Percentiles rank a stretch among this genome's conserved stretches.
Conservation (phyloP, 2,797 vertebrate genomes). For the Pseudotriccus pelzelni region DNA sequence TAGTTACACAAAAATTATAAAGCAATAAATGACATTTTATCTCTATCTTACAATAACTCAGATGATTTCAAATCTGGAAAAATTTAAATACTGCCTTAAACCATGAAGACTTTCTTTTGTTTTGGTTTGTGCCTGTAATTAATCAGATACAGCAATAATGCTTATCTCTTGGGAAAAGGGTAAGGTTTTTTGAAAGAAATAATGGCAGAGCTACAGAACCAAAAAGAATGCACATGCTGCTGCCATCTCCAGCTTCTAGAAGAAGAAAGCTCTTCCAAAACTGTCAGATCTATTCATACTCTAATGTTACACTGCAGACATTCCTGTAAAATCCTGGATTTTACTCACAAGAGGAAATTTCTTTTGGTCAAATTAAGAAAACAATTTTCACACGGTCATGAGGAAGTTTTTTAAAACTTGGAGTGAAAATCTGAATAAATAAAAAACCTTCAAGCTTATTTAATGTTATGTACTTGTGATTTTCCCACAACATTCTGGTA, state of each 20-base stretch:
- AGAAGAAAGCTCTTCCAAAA: neutral
- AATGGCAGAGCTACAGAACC: neutral
- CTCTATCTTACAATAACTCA: neutral
- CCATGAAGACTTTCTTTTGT: neutral
- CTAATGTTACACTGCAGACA: neutral
- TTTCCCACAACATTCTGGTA: slow-evolving; percentile 62
- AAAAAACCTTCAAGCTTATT: neutral
- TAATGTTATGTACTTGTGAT: slow-evolving; percentile 36
- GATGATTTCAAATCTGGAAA: neutral
- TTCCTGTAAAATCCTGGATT: neutral
- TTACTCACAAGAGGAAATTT: neutral
- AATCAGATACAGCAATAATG: neutral
- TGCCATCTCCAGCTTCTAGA: neutral
- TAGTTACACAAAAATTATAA: slow-evolving; percentile 67
- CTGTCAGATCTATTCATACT: neutral
- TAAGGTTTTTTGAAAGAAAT: neutral
- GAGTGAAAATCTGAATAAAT: neutral
- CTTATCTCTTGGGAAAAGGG: neutral
- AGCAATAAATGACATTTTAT: neutral
- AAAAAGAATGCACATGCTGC: neutral
- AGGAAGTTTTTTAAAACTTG: neutral
- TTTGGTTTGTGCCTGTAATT: neutral
- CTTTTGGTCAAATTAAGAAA: neutral
- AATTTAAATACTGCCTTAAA: neutral
- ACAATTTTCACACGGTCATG: neutral